Evolutionary conservation across 2,888 invertebrate genomes (phyloP).

Genomic region (Pristionchus fissidentatus): DNA sequence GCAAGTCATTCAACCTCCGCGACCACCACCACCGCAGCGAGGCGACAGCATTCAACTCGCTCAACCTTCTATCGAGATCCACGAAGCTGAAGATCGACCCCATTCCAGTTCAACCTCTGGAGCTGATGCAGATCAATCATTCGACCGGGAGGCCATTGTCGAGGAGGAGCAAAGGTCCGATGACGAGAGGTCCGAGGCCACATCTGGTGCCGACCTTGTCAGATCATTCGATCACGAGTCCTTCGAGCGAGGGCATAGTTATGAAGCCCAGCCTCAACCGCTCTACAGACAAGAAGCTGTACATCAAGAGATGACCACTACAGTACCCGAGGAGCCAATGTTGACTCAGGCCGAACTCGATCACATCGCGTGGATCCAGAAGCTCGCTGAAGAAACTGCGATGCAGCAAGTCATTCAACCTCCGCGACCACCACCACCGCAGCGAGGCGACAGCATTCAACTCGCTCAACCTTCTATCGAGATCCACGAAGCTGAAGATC

Average conservation of each 20-base stretch:
- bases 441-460: background rate
- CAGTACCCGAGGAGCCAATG: conserved; percentile 23
- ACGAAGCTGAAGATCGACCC: conserved; percentile 16
- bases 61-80: conserved; percentile 35
- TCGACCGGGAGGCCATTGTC: conserved; percentile 11
- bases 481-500: conserved; percentile 22
- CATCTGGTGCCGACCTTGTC: conserved; percentile 50
- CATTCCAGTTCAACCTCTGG: conserved; percentile 47
- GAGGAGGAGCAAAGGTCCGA: background rate
- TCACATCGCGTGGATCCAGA: conserved; percentile 52
- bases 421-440: background rate
- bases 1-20: conserved; percentile 3
- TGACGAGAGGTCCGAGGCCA: background rate
- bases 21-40: background rate
- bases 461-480: conserved; percentile 20
- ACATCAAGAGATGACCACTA: background rate
- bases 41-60: background rate
- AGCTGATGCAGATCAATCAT: conserved; percentile 40
- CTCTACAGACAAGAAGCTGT: conserved; percentile 14
- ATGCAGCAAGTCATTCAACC: conserved; percentile 23
- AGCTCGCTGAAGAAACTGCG: conserved; percentile 45
- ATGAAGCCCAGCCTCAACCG: background rate
- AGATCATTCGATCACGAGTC: conserved; percentile 49
- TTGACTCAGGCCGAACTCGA: conserved; percentile 54
- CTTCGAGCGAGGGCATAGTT: conserved; percentile 33